phyloP scores from a whole-genome alignment of 1,140 invertebrate species.

The Euglossa dilemma region DNA sequence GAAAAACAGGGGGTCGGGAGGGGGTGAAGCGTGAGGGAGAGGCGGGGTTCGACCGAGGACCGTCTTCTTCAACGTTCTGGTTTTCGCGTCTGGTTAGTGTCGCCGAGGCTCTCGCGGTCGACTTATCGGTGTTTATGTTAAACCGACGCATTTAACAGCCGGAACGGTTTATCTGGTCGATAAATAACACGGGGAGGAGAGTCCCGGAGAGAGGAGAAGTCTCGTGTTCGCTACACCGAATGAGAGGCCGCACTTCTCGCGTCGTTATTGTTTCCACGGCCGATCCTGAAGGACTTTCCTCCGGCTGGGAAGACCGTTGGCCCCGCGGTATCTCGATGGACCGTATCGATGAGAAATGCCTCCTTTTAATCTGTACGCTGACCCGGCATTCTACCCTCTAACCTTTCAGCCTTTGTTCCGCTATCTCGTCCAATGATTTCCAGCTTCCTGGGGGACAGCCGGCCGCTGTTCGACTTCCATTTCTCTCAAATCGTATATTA shows the following conservation, averaged over 20 bases:
- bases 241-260: constrained; percentile 43
- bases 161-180: constrained; percentile 70
- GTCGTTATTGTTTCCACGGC: constrained; percentile 57
- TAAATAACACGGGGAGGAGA: constrained; percentile 63
- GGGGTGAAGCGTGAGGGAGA: background rate
- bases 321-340: constrained; percentile 26
- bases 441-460: constrained; percentile 3
- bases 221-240: constrained; percentile 45
- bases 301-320: constrained; percentile 7
- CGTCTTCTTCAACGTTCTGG: constrained; percentile 38
- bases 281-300: constrained; percentile 45
- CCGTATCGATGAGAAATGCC: constrained; percentile 39
- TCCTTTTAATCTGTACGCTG: constrained; percentile 43
- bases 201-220: background rate
- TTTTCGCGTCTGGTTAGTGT: constrained; percentile 72
- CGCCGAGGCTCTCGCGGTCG: constrained; percentile 55
- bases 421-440: constrained; percentile 37
- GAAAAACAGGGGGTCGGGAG: background rate
- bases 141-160: constrained; percentile 72
- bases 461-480: constrained; percentile 2
- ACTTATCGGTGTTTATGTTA: constrained; percentile 75
- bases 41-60: background rate
- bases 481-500: constrained; percentile 40
- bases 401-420: constrained; percentile 33
- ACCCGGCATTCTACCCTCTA: constrained; percentile 19